Conservation (phyloP, 2,888 invertebrate species). For the Drosophila lutescens region DNA sequence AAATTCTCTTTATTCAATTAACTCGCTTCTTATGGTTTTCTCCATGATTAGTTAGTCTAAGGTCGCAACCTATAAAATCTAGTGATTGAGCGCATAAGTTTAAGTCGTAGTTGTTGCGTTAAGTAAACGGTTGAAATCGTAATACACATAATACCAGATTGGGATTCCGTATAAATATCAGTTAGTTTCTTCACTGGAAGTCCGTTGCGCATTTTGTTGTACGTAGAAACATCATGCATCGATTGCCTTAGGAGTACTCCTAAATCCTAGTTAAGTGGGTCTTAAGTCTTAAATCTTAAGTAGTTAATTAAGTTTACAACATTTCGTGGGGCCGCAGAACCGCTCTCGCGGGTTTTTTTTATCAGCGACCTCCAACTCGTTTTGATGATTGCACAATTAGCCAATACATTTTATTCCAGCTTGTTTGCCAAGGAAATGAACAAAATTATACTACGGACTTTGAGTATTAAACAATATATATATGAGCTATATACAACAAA, state of each 20-base stretch:
- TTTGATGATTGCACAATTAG: constrained; percentile 75
- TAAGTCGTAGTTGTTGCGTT: constrained; percentile 76
- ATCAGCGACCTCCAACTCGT: constrained; percentile 35
- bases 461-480: constrained; percentile 69
- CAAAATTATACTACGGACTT: constrained; percentile 65
- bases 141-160: constrained; percentile 59
- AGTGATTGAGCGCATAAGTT: constrained; percentile 67
- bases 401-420: constrained; percentile 68
- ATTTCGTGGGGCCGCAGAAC: constrained; percentile 30
- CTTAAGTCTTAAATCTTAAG: constrained; percentile 13
- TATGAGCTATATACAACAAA: constrained; percentile 33
- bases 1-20: constrained; percentile 43
- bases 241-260: constrained; percentile 5
- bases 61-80: constrained; percentile 28
- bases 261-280: constrained; percentile 68
- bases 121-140: constrained; percentile 61
- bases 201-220: constrained; percentile 79
- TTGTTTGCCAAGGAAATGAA: constrained; percentile 47
- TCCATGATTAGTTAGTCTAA: constrained; percentile 8
- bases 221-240: constrained; percentile 49
- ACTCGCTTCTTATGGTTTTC: constrained; percentile 10
- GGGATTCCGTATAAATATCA: constrained; percentile 65
- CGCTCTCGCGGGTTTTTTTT: neutral
- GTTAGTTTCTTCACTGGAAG: constrained; percentile 80
- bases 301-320: constrained; percentile 67